A percentile compares a stretch with the other conserved stretches of the same genome.
Evolutionary conservation across 2,888 invertebrate species (phyloP).

Genomic region (Mesorhabditis sp.): DNA sequence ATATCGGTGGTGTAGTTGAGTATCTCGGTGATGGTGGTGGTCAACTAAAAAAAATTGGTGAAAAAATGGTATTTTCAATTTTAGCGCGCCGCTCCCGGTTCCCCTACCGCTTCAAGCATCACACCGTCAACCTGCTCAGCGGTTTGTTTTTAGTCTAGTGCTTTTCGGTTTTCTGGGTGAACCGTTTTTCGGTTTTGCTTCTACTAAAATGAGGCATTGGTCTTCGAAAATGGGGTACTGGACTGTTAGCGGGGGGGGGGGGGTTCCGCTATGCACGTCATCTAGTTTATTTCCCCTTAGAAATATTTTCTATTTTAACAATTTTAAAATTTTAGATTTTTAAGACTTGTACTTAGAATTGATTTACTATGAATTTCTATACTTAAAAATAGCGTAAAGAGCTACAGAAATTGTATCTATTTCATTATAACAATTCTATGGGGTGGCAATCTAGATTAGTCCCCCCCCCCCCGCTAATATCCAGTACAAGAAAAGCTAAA

Average conservation of each 20-base stretch:
- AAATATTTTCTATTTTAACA: neutral
- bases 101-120: constrained; percentile 57
- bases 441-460: no score
- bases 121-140: constrained; percentile 55
- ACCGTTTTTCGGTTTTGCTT: neutral
- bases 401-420: no score
- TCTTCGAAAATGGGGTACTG: no score
- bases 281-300: neutral
- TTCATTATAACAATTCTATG: neutral
- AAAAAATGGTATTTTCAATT: constrained; percentile 11
- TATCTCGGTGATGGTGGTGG: neutral
- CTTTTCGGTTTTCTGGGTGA: no score
- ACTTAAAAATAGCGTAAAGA: no score
- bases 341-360: no score
- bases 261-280: no score
- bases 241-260: no score
- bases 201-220: neutral
- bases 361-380: no score
- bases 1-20: neutral
- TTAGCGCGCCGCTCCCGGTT: constrained; percentile 51
- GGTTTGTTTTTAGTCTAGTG: constrained; percentile 24
- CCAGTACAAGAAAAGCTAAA: no score
- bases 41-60: neutral
- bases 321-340: neutral
- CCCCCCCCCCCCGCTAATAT: no score